These are phyloP conservation scores for Dinocampus coccinellae DNA, from an alignment of 2,888 invertebrate species.

Conservation along the genomic window DNA sequence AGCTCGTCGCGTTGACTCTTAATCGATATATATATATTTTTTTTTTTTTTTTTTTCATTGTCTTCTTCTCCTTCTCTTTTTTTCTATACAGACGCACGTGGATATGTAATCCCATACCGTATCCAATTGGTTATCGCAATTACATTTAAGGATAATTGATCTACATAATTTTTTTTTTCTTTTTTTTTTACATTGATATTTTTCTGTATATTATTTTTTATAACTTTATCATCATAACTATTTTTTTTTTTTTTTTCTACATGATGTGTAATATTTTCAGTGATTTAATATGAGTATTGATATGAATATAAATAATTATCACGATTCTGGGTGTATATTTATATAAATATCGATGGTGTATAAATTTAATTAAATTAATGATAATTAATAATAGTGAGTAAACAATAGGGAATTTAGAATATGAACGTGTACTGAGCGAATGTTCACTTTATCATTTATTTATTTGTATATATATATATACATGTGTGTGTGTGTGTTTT, in stretches of 20 bases:
- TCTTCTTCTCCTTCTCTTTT: background rate
- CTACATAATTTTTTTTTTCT: background rate
- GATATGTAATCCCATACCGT: background rate
- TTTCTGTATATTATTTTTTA: background rate
- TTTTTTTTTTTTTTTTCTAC: background rate
- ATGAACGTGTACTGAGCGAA: too few species aligned
- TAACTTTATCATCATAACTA: background rate
- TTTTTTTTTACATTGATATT: background rate
- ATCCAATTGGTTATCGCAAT: conserved; percentile 1
- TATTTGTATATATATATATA: background rate
- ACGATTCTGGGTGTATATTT: too few species aligned
- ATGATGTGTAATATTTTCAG: too few species aligned
- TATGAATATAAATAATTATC: too few species aligned
- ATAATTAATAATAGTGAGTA: background rate
- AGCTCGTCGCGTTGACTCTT: conserved; percentile 10
- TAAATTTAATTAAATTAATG: background rate
- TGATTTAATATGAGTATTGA: too few species aligned
- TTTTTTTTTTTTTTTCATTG: background rate
- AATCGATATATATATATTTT: background rate
- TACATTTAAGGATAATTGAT: background rate
- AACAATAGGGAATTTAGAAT: background rate
- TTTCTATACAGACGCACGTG: background rate
- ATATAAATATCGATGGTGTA: background rate
- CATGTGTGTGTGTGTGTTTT: too few species aligned
- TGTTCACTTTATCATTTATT: background rate